Conservation (phyloP, 2,113 vertebrate genomes). For the Alaudala cheleensis region DNA sequence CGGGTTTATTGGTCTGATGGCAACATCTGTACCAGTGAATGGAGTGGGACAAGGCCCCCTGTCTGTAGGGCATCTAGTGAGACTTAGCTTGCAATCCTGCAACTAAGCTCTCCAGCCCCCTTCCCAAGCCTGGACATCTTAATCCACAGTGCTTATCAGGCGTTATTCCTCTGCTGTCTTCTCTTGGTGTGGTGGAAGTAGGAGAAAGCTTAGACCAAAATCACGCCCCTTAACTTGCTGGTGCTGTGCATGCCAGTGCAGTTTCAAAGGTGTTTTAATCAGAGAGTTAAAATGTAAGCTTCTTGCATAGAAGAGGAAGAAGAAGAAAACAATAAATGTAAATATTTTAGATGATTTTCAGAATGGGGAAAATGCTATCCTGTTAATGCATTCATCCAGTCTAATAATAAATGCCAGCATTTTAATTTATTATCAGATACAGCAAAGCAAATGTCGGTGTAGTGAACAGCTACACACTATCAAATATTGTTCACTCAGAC, state of each 20-base stretch:
- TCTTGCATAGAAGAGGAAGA: neutral
- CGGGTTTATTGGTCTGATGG: neutral
- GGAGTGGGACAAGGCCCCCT: neutral
- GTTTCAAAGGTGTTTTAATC: neutral
- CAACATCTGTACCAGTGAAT: neutral
- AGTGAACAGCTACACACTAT: neutral
- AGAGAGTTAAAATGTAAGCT: neutral
- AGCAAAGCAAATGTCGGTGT: neutral
- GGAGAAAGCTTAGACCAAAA: neutral
- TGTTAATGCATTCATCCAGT: neutral
- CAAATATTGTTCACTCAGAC: neutral
- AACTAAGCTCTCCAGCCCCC: neutral
- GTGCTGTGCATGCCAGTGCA: neutral
- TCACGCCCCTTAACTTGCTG: neutral
- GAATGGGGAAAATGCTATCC: neutral
- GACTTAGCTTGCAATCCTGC: neutral
- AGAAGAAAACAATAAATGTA: neutral
- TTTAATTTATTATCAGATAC: neutral
- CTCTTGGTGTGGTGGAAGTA: neutral
- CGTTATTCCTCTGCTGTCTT: neutral
- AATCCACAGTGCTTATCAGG: fast-evolving
- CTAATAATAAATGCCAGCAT: neutral
- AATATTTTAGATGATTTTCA: neutral
- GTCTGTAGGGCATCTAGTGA: neutral
- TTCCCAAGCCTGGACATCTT: neutral